Percentiles rank a stretch among this genome's conserved stretches.
Conservation (phyloP, 2,797 vertebrate species). For the Clarias platycephalus region DNA sequence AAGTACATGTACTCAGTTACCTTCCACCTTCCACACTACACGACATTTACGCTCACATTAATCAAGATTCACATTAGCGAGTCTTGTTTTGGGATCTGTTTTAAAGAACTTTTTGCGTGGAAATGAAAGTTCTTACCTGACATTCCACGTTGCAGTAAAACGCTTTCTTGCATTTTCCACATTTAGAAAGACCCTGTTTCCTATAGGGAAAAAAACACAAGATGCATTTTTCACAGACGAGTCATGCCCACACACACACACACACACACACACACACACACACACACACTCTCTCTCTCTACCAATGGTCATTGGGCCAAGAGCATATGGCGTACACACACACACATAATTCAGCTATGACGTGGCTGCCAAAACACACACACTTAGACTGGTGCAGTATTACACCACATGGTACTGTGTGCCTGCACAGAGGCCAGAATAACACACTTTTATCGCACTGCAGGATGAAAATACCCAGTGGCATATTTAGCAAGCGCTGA, state of each 20-base stretch:
- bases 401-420: constrained; percentile 39
- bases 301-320: constrained; percentile 1
- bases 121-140: constrained; percentile 77
- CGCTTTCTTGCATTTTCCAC: constrained; percentile 94
- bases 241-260: neutral
- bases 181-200: constrained; percentile 90
- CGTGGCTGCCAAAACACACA: constrained; percentile 1
- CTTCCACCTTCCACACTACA: no score
- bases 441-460: constrained; percentile 32
- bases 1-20: no score
- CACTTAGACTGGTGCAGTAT: constrained; percentile 24
- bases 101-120: no score
- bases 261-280: constrained; percentile 14
- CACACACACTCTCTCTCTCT: constrained; percentile 8
- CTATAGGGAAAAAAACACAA: constrained; percentile 66
- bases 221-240: neutral
- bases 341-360: constrained; percentile 1
- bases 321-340: constrained; percentile 13
- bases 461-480: constrained; percentile 34
- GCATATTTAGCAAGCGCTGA: constrained; percentile 15
- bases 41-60: no score
- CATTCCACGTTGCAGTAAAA: constrained; percentile 93
- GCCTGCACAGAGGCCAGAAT: constrained; percentile 27
- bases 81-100: no score
- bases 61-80: no score